phyloP scores from a whole-genome alignment of 2,113 vertebrate species.

The Ovibos moschatus region DNA sequence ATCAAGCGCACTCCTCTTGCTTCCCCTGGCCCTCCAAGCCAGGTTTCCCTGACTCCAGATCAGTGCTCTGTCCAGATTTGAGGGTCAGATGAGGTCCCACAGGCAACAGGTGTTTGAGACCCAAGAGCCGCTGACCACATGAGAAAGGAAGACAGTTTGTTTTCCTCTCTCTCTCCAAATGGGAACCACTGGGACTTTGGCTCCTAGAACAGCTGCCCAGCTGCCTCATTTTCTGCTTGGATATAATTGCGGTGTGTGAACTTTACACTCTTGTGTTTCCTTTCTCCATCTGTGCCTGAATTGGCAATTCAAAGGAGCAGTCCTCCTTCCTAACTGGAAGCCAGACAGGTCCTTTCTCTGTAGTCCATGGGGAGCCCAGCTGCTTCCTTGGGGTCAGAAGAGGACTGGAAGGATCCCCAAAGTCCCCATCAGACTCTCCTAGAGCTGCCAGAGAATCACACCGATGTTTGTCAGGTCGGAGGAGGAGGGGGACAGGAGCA shows the following conservation, averaged over 20 bases:
- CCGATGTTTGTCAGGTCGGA: rapidly evolving
- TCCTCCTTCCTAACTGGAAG: neutral
- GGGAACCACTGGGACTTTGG: neutral
- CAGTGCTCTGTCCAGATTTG: neutral
- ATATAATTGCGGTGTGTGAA: neutral
- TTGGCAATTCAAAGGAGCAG: neutral
- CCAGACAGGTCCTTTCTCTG: neutral
- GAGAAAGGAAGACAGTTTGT: neutral
- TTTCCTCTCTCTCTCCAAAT: neutral
- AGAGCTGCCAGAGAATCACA: neutral
- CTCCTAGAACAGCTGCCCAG: neutral
- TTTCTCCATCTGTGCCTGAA: conserved; percentile 27
- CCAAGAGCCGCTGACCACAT: too few species aligned
- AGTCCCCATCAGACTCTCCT: neutral
- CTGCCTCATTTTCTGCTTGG: neutral
- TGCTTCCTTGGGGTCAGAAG: neutral
- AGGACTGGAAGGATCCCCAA: neutral
- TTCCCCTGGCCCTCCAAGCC: neutral
- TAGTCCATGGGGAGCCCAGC: neutral
- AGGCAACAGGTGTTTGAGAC: neutral
- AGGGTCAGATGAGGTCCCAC: conserved; percentile 1
- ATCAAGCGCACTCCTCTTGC: too few species aligned
- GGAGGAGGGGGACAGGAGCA: neutral
- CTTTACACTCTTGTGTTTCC: neutral
- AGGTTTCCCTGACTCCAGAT: neutral